A percentile compares a stretch with the other conserved stretches of the same genome.
Conservation (phyloP, 2,888 invertebrate genomes). For the Osedax fenrisi region DNA sequence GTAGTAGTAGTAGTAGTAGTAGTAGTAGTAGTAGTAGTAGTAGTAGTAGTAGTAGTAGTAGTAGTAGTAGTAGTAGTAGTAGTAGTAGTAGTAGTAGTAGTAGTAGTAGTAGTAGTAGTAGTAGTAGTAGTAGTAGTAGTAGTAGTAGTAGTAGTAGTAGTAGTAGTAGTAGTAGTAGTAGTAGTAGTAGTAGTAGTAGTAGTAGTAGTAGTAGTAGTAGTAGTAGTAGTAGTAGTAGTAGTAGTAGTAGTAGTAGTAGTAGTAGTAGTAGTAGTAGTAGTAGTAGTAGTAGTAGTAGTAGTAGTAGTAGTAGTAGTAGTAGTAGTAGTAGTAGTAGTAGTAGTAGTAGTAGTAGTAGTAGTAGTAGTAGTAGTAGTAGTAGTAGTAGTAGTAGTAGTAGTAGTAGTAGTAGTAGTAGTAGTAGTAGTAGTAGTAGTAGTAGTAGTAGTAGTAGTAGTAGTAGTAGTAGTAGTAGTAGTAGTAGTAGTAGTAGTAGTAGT, state of each 20-base stretch:
- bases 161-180: not conserved
- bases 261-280: too few species aligned
- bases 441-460: not conserved
- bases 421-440: not conserved
- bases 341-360: too few species aligned
- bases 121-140: conserved; percentile 6
- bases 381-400: conserved; percentile 2
- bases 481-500: not conserved
- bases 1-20: not conserved
- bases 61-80: not conserved
- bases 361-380: too few species aligned
- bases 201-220: conserved; percentile 2
- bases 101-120: not conserved
- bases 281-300: conserved; percentile 2
- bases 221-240: too few species aligned
- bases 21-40: conserved; percentile 3
- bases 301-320: too few species aligned
- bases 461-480: not conserved
- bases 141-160: not conserved
- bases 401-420: not conserved
- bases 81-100: not conserved
- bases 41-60: not conserved
- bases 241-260: too few species aligned
- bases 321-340: not conserved
- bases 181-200: not conserved